phyloP scores from a whole-genome alignment of 2,113 vertebrate species.

The Melospiza melodia region DNA sequence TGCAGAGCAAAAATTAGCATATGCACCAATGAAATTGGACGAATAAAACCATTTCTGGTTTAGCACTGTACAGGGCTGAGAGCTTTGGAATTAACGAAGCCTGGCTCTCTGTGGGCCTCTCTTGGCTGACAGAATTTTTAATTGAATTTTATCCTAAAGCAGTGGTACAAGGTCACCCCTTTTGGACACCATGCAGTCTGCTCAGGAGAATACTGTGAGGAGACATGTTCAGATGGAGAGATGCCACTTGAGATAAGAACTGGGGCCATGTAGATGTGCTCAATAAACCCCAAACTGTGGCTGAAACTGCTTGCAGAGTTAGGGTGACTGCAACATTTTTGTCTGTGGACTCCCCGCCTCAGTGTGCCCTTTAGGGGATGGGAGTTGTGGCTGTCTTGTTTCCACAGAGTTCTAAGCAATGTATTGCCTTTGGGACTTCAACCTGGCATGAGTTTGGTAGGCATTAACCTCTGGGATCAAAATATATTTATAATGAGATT shows the following conservation, averaged over 20 bases:
- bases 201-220: not conserved
- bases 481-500: not conserved
- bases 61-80: not conserved
- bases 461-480: not conserved
- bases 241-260: not conserved
- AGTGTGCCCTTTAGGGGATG: fast-evolving
- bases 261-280: fast-evolving
- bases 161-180: not conserved
- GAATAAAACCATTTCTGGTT: not conserved
- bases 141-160: conserved; percentile 27
- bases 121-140: not conserved
- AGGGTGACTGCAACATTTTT: not conserved
- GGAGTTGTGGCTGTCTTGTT: not conserved
- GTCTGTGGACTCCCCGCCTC: not conserved
- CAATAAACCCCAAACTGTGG: not conserved
- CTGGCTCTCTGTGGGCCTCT: not conserved
- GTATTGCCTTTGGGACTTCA: not conserved
- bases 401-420: not conserved
- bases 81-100: not conserved
- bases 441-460: not conserved
- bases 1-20: not conserved
- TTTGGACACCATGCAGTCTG: not conserved
- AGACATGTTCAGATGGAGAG: not conserved
- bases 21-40: not conserved
- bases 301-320: not conserved